Evolutionary conservation across 2,113 vertebrate species (phyloP), one percentile per base, ranked within the genome.

Genomic region (Limnothrissa miodon): DNA sequence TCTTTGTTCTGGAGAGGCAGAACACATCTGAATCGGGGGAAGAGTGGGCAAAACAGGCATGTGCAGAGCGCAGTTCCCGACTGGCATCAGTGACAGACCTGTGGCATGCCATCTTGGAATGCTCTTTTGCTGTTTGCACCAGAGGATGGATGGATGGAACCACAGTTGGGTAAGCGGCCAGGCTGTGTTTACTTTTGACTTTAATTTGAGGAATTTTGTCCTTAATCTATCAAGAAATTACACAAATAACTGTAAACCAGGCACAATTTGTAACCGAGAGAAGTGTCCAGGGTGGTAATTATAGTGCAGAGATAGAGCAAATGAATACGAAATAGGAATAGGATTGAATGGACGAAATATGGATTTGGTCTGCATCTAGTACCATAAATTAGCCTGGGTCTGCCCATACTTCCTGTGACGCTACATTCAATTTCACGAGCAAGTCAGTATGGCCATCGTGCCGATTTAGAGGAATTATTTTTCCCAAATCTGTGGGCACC

Each of bases 131-230:
- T 0, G 86, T 87, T 10, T 99, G 98, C 85, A 93, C 96, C 83
- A 95, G 90, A 0, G 97, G 97, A 85, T 99, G 98, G 98, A 94
- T 99, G 0, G 91, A 94, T 0, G 95, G 95, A 0, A 95, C 95
- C 86, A 90, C 90, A 7, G 88, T 96, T 0, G 97, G 97, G 98
- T 99, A 95, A 96, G 96, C 79, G 86, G 25, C 59, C 59, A 62
- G 11, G n/a, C 25, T 10, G 25, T 62, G n/a, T 29, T 62, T 29
- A 62, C 59, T 29, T 62, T 59, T 56, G 51, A 21, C 39, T 79
- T 48, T 80, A 25, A 39, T 33, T 80, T 11, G 29, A 21, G 74
- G 48, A 84, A 59, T 66, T 80, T 56, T 56, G 3, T 17, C n/a
- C n/a, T 62, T 62, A 19, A 48, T 62, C 33, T 74, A 56, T 21